Base-by-base conservation (phyloP, 23 tunicate species). In the Trididemnum clinides region DNA sequence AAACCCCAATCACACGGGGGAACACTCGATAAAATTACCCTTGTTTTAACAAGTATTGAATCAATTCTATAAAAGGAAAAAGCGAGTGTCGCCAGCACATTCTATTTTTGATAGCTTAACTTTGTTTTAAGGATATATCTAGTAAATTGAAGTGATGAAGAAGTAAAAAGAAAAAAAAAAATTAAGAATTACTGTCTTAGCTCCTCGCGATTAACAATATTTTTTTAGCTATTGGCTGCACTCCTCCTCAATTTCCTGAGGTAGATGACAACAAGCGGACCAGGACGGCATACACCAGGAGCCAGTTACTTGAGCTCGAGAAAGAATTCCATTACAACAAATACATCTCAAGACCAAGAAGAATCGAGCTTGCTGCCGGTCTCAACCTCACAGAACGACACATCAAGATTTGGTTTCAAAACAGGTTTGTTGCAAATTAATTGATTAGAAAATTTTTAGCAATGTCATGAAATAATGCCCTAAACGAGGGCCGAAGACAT, bases 391-490 rank as follows among this genome's bases (percentile, higher is more conserved):
- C 98, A 2, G 98, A 94, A 75, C 39, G 98, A 31, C 98, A 94
- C 83, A 94, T 94, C 30, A 94, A 94, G 64, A 94, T 94, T 30
- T 94, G 98, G 98, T 94, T 94, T 75, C 98, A 94, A 81, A 94
- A 94, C 85, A 89, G 98, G 98, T 94, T n/a, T n/a, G n/a, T n/a
- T n/a, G n/a, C n/a, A n/a, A n/a, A n/a, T n/a, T n/a, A n/a, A 44
- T 63, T 63, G 7, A n/a, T 12, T 25, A 12, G 18, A 19, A 12
- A 12, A 12, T 63, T 63, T 23, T 49, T 49, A 18, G 12, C 18
- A 12, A 18, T 49, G 12, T 49, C 57, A 12, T 12, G 18, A 12
- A 18, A 18, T 49, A 49, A 49, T 49, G n/a, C n/a, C n/a, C n/a
- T n/a, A n/a, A n/a, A n/a, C n/a, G n/a, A n/a, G n/a, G n/a, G n/a